These are phyloP conservation scores for Podiceps cristatus DNA, from an alignment of 2,113 vertebrate genomes.

Conservation along the genomic window DNA sequence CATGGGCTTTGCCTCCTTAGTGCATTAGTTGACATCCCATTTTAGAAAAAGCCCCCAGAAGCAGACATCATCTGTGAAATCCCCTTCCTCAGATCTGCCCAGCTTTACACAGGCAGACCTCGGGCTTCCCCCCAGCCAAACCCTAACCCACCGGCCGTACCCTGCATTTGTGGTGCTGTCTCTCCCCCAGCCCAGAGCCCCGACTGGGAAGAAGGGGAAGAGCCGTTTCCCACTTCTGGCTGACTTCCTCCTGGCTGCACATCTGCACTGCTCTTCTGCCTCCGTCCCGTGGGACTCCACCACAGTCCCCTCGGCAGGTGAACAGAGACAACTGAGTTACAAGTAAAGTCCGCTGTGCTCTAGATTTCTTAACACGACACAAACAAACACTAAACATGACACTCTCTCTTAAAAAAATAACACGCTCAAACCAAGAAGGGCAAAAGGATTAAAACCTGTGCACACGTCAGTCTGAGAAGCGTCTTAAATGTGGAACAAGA, in stretches of 20 bases:
- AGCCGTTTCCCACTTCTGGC: slow-evolving; percentile 15
- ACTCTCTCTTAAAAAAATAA: background rate
- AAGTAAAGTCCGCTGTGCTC: slow-evolving; percentile 53
- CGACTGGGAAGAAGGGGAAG: background rate
- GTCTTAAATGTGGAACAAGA: background rate
- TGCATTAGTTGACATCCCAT: background rate
- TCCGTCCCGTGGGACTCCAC: background rate
- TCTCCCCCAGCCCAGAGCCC: background rate
- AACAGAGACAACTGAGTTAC: slow-evolving; percentile 27
- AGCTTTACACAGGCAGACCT: background rate
- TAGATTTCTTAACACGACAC: slow-evolving; percentile 5
- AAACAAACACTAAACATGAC: slow-evolving; percentile 44
- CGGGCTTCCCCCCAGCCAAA: background rate
- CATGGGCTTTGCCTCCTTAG: background rate
- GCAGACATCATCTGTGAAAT: background rate
- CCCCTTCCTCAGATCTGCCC: background rate
- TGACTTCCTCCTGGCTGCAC: slow-evolving; percentile 16
- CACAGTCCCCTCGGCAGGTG: background rate
- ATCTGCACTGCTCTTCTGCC: slow-evolving; percentile 8
- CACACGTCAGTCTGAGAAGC: slow-evolving; percentile 33
- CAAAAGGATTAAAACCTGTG: background rate
- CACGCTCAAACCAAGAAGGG: slow-evolving; percentile 9
- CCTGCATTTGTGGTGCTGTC: background rate
- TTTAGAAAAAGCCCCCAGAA: background rate
- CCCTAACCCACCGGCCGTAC: background rate